Evolutionary conservation across 1,140 invertebrate species (phyloP).

Genomic region (Leptinotarsa undecemlineata): DNA sequence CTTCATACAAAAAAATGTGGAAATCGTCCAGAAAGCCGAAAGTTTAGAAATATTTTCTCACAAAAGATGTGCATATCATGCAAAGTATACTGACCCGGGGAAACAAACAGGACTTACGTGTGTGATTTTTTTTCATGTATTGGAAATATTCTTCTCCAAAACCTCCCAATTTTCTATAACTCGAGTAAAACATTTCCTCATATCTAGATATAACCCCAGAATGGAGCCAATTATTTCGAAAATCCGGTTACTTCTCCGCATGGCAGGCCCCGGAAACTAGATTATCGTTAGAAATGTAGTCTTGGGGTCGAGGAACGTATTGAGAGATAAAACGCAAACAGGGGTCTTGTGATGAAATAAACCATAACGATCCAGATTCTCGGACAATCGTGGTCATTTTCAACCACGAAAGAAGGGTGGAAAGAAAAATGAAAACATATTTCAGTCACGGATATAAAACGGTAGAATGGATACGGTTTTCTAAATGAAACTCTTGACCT

Average conservation of each 20-base stretch:
- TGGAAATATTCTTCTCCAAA: too few relatives aligned
- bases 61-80: too few relatives aligned
- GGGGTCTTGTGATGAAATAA: neutral
- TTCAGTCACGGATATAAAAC: neutral
- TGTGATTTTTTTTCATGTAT: too few relatives aligned
- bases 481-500: neutral
- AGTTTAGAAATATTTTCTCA: too few relatives aligned
- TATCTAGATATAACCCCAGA: neutral
- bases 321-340: neutral
- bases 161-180: too few relatives aligned
- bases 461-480: neutral
- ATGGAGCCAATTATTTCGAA: too few relatives aligned
- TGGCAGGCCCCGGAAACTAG: too few relatives aligned
- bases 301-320: neutral
- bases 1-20: too few relatives aligned
- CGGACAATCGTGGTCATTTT: constrained; percentile 1
- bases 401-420: neutral
- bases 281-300: neutral
- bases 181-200: neutral
- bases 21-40: too few relatives aligned
- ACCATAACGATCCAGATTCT: neutral
- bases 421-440: neutral
- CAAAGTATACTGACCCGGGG: too few relatives aligned
- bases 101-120: too few relatives aligned
- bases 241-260: too few relatives aligned